Percentiles rank a stretch among this genome's conserved stretches.
These are phyloP conservation scores for Drosophila grimshawi DNA, from an alignment of 1,140 invertebrate genomes.

Conservation along the genomic window DNA sequence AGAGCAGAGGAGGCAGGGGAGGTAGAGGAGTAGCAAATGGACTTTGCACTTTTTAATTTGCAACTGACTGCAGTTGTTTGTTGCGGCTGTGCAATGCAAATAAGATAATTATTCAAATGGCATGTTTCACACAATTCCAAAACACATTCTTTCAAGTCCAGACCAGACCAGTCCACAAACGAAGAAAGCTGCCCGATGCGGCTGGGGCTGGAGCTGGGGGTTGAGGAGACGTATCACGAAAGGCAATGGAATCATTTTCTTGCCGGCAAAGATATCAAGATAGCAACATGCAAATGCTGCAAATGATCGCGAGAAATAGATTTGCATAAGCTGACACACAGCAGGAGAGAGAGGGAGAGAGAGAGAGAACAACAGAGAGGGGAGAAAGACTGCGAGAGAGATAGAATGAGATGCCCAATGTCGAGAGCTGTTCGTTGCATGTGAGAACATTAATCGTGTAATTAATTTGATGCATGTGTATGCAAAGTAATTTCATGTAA, in stretches of 20 bases:
- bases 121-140: constrained; percentile 84
- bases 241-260: constrained; percentile 82
- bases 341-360: background rate
- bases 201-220: background rate
- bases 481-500: constrained; percentile 85
- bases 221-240: constrained; percentile 58
- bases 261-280: constrained; percentile 76
- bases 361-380: background rate
- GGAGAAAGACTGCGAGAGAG: too few species aligned
- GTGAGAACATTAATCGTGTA: constrained; percentile 84
- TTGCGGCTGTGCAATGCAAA: constrained; percentile 72
- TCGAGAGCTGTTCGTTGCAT: constrained; percentile 54
- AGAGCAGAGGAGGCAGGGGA: too few species aligned
- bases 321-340: constrained; percentile 67
- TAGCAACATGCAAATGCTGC: constrained; percentile 79
- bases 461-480: constrained; percentile 85
- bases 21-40: constrained; percentile 10
- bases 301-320: constrained; percentile 79
- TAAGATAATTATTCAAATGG: constrained; percentile 84
- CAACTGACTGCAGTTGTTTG: constrained; percentile 65
- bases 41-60: constrained; percentile 73
- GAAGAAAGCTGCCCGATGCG: constrained; percentile 19
- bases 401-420: background rate
- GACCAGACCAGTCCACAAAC: constrained; percentile 5
- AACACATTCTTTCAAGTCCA: constrained; percentile 70